These are phyloP conservation scores for Hylia prasina DNA, from an alignment of 2,113 vertebrate genomes.

Conservation along the genomic window DNA sequence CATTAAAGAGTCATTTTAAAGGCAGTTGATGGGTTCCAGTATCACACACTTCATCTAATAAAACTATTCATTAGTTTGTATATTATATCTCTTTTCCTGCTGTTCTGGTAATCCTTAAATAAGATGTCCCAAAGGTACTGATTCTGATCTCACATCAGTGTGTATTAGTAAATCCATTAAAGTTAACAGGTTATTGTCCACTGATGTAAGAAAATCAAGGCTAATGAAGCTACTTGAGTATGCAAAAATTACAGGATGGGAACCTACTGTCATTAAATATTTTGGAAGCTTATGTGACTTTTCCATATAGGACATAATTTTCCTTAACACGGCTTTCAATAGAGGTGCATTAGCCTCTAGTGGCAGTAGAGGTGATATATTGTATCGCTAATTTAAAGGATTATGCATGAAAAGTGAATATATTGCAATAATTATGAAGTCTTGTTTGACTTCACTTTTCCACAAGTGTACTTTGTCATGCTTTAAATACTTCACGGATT, in stretches of 20 bases:
- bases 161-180: slow-evolving; percentile 53
- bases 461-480: slow-evolving; percentile 2
- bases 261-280: slow-evolving; percentile 38
- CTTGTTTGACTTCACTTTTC: slow-evolving; percentile 63
- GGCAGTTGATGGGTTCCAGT: slow-evolving; percentile 32
- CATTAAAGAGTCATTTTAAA: slow-evolving; percentile 65
- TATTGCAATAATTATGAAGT: slow-evolving; percentile 64
- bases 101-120: slow-evolving; percentile 36
- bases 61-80: slow-evolving; percentile 50
- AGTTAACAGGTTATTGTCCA: slow-evolving; percentile 47
- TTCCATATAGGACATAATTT: slow-evolving; percentile 51
- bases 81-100: slow-evolving; percentile 13
- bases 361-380: slow-evolving; percentile 56
- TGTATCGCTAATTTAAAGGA: slow-evolving; percentile 47
- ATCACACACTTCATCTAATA: slow-evolving; percentile 23
- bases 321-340: slow-evolving; percentile 48
- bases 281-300: slow-evolving; percentile 52
- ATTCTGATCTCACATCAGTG: slow-evolving; percentile 34
- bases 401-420: slow-evolving; percentile 59
- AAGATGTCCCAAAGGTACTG: slow-evolving; percentile 24
- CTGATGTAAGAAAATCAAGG: slow-evolving; percentile 42
- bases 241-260: slow-evolving; percentile 37
- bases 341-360: slow-evolving; percentile 59
- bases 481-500: not conserved
- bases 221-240: slow-evolving; percentile 45